Evolutionary conservation across 2,888 invertebrate species (phyloP), one percentile per base, ranked within the genome.

Genomic region (Lamproptera curius): DNA sequence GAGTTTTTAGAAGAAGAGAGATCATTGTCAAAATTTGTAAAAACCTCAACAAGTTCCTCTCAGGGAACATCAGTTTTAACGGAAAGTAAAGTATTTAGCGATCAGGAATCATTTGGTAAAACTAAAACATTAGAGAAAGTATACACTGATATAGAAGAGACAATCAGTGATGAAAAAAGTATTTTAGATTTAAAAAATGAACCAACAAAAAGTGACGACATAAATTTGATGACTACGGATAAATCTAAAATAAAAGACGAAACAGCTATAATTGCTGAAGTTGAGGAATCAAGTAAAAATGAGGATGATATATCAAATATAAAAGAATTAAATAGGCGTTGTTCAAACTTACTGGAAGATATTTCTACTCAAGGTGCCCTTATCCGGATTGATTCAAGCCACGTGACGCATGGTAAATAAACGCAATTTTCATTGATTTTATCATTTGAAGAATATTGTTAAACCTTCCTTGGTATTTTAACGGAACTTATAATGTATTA

Each of bases 341-440:
- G 88, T 59, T 89, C 88, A 10, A 88, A 84, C 62, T 74, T 89
- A 46, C 59, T 89, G 39, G 88, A 89, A 58, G 88, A 87, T 53
- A 88, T 89, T 58, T 88, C 88, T 36, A 52, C 60, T 4, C 88
- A 88, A 54, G 87, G 86, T 43, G 85, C 88, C 51, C 65, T 83
- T 10, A 86, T 88, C 36, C 76, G 82, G 55, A 88, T 89, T 39
- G 88, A 89, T 59, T 79, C 88, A 1, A 78, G 74, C 50, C 85
- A 88, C 55, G 83, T 88, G 0, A 82, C 86, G 6, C 83, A 87
- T 46, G 88, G 88, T 88, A 65, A 67, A 66, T 53, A n/a, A n/a
- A n/a, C n/a, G n/a, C n/a, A n/a, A n/a, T n/a, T n/a, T n/a, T n/a
- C n/a, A n/a, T n/a, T n/a, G n/a, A n/a, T n/a, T n/a, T n/a, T n/a